These are phyloP conservation scores for Aphis craccivora DNA, from an alignment of 1,140 invertebrate genomes.

Conservation along the genomic window DNA sequence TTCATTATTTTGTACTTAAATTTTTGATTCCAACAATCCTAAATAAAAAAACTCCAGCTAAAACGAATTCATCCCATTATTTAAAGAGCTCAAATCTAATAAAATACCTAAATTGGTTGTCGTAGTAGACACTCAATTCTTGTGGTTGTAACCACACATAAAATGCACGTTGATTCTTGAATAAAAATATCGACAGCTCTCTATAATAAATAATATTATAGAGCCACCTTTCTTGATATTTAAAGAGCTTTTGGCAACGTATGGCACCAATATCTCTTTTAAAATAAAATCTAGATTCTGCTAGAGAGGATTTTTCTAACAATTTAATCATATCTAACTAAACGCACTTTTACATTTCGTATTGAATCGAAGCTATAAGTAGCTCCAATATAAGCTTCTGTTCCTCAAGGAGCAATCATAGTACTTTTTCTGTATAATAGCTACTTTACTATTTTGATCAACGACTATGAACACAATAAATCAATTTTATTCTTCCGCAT, in stretches of 20 bases:
- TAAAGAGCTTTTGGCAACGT: not conserved
- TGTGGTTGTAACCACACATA: not conserved
- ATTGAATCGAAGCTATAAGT: too few species aligned
- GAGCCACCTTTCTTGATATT: not conserved
- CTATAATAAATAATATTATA: not conserved
- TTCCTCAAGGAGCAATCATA: not conserved
- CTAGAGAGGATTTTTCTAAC: not conserved
- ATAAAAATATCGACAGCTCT: not conserved
- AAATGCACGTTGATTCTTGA: not conserved
- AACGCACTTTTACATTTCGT: not conserved
- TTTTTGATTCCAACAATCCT: not conserved
- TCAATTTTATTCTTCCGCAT: not conserved
- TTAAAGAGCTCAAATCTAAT: not conserved
- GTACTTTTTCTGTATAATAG: too few species aligned
- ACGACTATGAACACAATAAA: not conserved
- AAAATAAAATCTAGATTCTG: not conserved
- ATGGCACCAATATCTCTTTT: not conserved
- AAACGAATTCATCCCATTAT: not conserved
- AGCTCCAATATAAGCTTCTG: not conserved
- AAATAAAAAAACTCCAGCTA: not conserved
- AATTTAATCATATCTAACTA: not conserved
- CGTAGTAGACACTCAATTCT: not conserved
- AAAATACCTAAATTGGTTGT: not conserved
- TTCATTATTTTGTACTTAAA: not conserved
- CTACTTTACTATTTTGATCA: too few species aligned